Evolutionary conservation across 2,888 invertebrate species (phyloP).

Genomic region (Stenodema calcarata): DNA sequence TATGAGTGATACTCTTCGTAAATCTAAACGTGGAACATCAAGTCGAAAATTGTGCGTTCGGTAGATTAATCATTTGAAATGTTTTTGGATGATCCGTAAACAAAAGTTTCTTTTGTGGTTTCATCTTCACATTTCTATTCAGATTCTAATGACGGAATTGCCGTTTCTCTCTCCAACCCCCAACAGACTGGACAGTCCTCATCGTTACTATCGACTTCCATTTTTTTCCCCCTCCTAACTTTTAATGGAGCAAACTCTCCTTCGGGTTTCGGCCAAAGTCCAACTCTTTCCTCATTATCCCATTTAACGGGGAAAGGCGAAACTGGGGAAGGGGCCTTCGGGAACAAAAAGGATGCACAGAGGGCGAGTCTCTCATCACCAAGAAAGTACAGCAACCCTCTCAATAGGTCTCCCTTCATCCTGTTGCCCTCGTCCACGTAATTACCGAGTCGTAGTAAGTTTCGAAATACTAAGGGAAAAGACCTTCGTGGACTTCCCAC

Average conservation of each 20-base stretch:
- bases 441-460: conserved; percentile 45
- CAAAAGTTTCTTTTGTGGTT: background rate
- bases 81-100: background rate
- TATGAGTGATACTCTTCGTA: too few species aligned
- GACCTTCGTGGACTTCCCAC: background rate
- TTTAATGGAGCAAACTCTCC: conserved; percentile 16
- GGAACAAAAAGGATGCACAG: conserved; percentile 38
- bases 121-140: background rate
- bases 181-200: background rate
- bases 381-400: conserved; percentile 7
- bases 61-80: too few species aligned
- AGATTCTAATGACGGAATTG: background rate
- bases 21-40: too few species aligned
- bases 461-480: conserved; percentile 27
- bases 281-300: conserved; percentile 46
- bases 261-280: background rate
- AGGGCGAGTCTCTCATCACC: conserved; percentile 40
- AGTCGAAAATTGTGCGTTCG: too few species aligned
- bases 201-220: background rate
- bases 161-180: background rate
- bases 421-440: conserved; percentile 29
- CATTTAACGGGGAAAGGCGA: background rate
- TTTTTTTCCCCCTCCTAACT: conserved; percentile 4
- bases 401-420: conserved; percentile 28
- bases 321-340: background rate